Percentiles rank a stretch among this genome's conserved stretches.
phyloP scores from a whole-genome alignment of 2,113 vertebrate species.

The Phalacrocorax brasilianus region DNA sequence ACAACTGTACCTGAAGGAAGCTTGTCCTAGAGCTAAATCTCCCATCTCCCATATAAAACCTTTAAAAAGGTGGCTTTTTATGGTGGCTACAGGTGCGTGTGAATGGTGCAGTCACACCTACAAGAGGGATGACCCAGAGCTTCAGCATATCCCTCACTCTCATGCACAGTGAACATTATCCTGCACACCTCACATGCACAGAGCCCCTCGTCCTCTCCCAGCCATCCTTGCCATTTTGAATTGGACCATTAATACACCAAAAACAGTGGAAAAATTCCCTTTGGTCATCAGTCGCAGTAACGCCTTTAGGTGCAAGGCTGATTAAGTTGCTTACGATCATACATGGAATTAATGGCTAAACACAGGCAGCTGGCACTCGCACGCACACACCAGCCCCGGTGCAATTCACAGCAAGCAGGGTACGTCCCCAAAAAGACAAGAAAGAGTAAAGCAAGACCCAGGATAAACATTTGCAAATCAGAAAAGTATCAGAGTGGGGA shows the following conservation, averaged over 20 bases:
- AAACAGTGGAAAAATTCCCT: not conserved
- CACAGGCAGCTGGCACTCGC: not conserved
- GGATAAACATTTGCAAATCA: constrained; percentile 5
- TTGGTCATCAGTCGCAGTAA: not conserved
- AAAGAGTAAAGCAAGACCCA: not conserved
- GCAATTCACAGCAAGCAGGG: not conserved
- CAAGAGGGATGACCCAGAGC: not conserved
- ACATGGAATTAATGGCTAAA: not conserved
- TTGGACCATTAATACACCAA: not conserved
- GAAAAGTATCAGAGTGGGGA: constrained; percentile 4
- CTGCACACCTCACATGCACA: not conserved
- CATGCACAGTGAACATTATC: accelerated
- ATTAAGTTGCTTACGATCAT: not conserved
- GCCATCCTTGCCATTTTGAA: not conserved
- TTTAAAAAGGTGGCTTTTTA: not conserved
- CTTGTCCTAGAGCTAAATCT: not conserved
- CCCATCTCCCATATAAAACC: not conserved
- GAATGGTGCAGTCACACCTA: not conserved
- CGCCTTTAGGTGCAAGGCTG: constrained; percentile 20
- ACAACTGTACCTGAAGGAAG: not conserved
- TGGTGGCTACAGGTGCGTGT: accelerated
- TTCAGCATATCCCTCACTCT: not conserved
- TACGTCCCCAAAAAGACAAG: not conserved
- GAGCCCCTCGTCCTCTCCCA: not conserved
- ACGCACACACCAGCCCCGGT: not conserved